Evolutionary conservation across 2,113 vertebrate genomes (phyloP).

Genomic region (Bos javanicus): DNA sequence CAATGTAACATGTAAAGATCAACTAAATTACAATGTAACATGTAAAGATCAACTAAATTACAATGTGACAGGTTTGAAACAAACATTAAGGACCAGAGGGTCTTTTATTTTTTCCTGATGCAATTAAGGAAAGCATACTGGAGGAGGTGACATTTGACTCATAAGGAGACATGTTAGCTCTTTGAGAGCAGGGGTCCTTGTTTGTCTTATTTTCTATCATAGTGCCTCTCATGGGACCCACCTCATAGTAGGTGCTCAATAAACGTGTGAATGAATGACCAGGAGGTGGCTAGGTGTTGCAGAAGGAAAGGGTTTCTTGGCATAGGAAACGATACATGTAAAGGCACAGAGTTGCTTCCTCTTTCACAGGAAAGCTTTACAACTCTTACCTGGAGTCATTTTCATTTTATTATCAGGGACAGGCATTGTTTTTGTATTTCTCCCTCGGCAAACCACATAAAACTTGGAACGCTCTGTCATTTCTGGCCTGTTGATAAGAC

Average conservation of each 20-base stretch:
- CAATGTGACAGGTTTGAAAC: neutral
- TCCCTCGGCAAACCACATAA: neutral
- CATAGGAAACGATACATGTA: neutral
- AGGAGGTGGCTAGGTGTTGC: neutral
- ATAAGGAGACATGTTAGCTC: neutral
- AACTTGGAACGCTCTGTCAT: conserved; percentile 9
- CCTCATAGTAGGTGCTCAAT: neutral
- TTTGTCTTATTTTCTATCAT: neutral
- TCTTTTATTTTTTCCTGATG: neutral
- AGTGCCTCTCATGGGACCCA: neutral
- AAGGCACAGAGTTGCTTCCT: neutral
- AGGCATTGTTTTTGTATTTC: neutral
- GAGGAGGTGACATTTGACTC: neutral
- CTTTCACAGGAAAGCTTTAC: neutral
- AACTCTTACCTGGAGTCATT: conserved; percentile 20
- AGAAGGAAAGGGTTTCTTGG: neutral
- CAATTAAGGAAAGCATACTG: conserved; percentile 14
- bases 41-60: neutral
- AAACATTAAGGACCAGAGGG: neutral
- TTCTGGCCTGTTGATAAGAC: neutral
- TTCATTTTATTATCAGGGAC: neutral
- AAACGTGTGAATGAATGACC: neutral
- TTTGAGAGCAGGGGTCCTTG: neutral
- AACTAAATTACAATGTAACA: neutral
- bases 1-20: neutral